phyloP scores from a whole-genome alignment of 2,113 vertebrate genomes.

The Danio rerio region GRCz12tu NC_133196.1:30017501-30018000 shows the following conservation, averaged over 20 bases:
- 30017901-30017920: constrained; percentile 98
- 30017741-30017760: constrained; percentile 98
- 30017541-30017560: constrained; percentile 49
- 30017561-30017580: constrained; percentile 27
- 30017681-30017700: neutral
- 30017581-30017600: constrained; percentile 56
- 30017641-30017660: neutral
- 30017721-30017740: constrained; percentile 87
- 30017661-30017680: neutral
- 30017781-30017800: constrained; percentile 95
- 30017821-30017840: constrained; percentile 98
- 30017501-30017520: constrained; percentile 41
- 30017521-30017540: constrained; percentile 49
- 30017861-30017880: constrained; percentile 98
- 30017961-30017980: constrained; percentile 79
- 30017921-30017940: constrained; percentile 91
- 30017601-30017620: constrained; percentile 40
- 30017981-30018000: neutral
- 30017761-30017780: constrained; percentile 91
- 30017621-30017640: constrained; percentile 12
- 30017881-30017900: constrained; percentile 97
- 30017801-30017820: constrained; percentile 98
- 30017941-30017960: constrained; percentile 95
- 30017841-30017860: constrained; percentile 97
- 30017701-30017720: constrained; percentile 69